A percentile compares a stretch with the other conserved stretches of the same genome.
Conservation (phyloP, 2,113 vertebrate genomes). For the Coryphaenoides rupestris region DNA sequence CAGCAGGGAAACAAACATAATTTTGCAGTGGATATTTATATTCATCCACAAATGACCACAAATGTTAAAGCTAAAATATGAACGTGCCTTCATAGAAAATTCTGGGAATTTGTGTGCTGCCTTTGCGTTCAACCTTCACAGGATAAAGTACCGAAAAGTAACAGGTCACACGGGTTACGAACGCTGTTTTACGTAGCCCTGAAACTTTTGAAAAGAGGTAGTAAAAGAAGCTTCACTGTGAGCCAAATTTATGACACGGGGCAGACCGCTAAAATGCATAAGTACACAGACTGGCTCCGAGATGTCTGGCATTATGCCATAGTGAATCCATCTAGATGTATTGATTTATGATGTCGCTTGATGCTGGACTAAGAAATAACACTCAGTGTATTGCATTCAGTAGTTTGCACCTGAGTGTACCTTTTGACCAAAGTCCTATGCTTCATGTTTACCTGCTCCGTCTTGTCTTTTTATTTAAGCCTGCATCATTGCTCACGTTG, state of each 20-base stretch:
- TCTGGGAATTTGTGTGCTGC: neutral
- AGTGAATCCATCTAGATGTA: constrained; percentile 41
- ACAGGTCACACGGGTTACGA: constrained; percentile 1
- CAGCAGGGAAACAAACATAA: neutral
- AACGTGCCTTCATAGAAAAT: too few species aligned
- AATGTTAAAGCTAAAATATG: too few species aligned
- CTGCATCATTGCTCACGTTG: neutral
- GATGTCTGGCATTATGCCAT: constrained; percentile 37
- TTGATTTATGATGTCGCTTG: constrained; percentile 44
- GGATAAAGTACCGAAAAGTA: neutral
- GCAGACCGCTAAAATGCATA: constrained; percentile 36
- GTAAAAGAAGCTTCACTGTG: constrained; percentile 11
- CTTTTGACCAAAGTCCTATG: too few species aligned
- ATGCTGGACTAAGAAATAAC: constrained; percentile 23
- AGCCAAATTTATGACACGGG: constrained; percentile 36
- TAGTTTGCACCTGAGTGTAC: neutral
- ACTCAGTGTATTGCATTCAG: constrained; percentile 8
- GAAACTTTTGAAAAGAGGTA: constrained; percentile 18
- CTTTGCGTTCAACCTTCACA: constrained; percentile 14
- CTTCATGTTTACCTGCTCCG: too few species aligned
- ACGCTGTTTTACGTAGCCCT: neutral
- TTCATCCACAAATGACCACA: constrained; percentile 17
- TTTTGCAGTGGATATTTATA: neutral
- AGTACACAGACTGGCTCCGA: constrained; percentile 36
- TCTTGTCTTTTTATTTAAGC: neutral